Evolutionary conservation across 2,113 vertebrate genomes (phyloP).

Genomic region (Chamaetylas fuelleborni): DNA sequence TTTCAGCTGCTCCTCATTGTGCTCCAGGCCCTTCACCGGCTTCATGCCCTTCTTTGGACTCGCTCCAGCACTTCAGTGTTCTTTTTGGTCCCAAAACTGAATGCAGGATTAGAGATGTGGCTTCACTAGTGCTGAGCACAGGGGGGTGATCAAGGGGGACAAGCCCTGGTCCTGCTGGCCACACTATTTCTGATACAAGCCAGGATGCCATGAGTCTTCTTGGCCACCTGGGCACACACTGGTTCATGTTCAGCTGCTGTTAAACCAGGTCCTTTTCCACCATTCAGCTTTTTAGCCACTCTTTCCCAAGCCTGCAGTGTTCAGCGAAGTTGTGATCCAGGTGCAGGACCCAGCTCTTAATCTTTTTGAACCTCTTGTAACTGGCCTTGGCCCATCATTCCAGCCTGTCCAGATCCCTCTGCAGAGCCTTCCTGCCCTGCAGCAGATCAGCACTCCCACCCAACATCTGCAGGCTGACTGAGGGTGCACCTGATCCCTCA

Average conservation of each 20-base stretch:
- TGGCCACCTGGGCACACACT: not conserved
- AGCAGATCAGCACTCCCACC: not conserved
- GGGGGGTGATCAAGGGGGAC: accelerated
- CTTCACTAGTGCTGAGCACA: not conserved
- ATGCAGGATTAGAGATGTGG: too few relatives aligned
- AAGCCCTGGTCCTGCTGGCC: not conserved
- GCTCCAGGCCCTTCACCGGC: not conserved
- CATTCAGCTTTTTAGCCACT: not conserved
- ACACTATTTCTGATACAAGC: not conserved
- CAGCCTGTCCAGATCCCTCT: not conserved
- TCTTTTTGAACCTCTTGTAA: not conserved
- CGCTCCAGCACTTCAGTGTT: accelerated
- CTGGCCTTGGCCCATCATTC: not conserved
- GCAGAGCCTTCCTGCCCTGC: not conserved
- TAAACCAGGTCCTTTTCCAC: not conserved
- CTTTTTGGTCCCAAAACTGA: not conserved
- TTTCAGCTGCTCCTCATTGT: not conserved
- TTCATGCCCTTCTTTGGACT: not conserved
- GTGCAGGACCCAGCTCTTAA: not conserved
- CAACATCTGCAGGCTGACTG: not conserved
- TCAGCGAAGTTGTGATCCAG: not conserved
- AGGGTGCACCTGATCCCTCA: accelerated
- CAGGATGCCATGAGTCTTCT: not conserved
- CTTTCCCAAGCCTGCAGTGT: not conserved
- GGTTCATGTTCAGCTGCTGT: not conserved